Evolutionary conservation across 2,797 vertebrate genomes (phyloP).

Genomic region (Gymnoscopelus braueri): DNA sequence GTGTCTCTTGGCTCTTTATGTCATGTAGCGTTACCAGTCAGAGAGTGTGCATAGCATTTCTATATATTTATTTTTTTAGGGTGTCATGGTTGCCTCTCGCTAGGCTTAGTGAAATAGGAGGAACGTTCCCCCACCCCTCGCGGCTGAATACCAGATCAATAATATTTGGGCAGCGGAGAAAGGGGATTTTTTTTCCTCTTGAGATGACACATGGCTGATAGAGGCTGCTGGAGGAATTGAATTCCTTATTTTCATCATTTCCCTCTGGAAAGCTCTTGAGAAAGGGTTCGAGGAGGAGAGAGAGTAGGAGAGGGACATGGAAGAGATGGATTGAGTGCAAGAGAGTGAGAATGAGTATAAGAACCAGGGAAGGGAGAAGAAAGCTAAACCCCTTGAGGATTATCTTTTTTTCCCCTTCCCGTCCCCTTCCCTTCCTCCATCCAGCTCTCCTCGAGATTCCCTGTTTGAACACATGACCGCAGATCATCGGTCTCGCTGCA

Average conservation of each 20-base stretch:
- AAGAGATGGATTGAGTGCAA: slow-evolving; percentile 30
- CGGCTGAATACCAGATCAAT: slow-evolving; percentile 10
- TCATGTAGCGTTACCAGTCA: slow-evolving; percentile 1
- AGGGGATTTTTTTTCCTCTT: slow-evolving; percentile 35
- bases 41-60: neutral
- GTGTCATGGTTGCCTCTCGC: slow-evolving; percentile 11
- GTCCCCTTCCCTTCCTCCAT: slow-evolving; percentile 15
- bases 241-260: slow-evolving; percentile 49
- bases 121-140: slow-evolving; percentile 6
- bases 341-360: slow-evolving; percentile 29
- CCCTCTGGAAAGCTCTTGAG: slow-evolving; percentile 48
- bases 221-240: slow-evolving; percentile 41
- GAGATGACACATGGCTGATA: slow-evolving; percentile 43
- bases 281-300: slow-evolving; percentile 22
- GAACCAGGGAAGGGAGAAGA: neutral
- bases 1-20: slow-evolving; percentile 6
- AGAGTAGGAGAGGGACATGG: slow-evolving; percentile 4
- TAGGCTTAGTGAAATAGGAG: neutral
- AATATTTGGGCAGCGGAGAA: slow-evolving; percentile 26
- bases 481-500: slow-evolving; percentile 59
- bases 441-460: slow-evolving; percentile 36
- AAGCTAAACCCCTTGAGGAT: slow-evolving; percentile 67
- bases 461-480: slow-evolving; percentile 63
- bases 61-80: neutral
- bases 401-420: slow-evolving; percentile 56